A percentile compares a stretch with the other conserved stretches of the same genome.
phyloP scores from a whole-genome alignment of 1,140 invertebrate genomes.

The Acyrthosiphon pisum region DNA sequence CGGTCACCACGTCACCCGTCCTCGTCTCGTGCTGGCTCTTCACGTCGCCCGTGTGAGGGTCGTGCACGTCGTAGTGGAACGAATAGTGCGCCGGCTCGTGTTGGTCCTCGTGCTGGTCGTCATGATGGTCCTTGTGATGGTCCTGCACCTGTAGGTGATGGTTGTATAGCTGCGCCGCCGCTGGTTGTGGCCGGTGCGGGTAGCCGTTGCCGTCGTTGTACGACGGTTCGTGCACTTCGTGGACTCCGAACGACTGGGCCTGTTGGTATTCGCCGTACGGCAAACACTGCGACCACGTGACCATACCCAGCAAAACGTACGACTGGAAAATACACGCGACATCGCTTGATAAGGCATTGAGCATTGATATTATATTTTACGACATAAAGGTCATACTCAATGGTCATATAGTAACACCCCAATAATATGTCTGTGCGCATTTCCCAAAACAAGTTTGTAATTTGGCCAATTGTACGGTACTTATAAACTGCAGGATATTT shows the following conservation, averaged over 20 bases:
- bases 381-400: too few relatives aligned
- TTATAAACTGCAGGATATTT: too few relatives aligned
- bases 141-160: not conserved
- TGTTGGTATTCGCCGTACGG: conserved; percentile 8
- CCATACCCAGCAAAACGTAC: conserved; percentile 14
- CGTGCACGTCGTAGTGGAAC: conserved; percentile 67
- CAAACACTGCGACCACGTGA: not conserved
- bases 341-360: not conserved
- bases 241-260: not conserved
- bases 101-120: not conserved
- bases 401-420: not conserved
- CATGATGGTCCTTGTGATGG: conserved; percentile 34
- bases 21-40: conserved; percentile 70
- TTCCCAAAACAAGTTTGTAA: not conserved
- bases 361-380: too few relatives aligned
- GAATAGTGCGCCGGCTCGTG: conserved; percentile 65
- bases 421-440: not conserved
- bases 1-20: conserved; percentile 68
- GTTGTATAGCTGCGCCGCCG: not conserved
- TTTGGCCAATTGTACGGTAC: not conserved
- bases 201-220: not conserved
- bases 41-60: conserved; percentile 68
- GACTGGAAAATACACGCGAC: not conserved
- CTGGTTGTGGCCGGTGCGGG: not conserved
- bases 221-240: not conserved